Percentiles rank a stretch among this genome's conserved stretches.
phyloP scores from a whole-genome alignment of 2,113 vertebrate species.

The Bubo blakistoni region DNA sequence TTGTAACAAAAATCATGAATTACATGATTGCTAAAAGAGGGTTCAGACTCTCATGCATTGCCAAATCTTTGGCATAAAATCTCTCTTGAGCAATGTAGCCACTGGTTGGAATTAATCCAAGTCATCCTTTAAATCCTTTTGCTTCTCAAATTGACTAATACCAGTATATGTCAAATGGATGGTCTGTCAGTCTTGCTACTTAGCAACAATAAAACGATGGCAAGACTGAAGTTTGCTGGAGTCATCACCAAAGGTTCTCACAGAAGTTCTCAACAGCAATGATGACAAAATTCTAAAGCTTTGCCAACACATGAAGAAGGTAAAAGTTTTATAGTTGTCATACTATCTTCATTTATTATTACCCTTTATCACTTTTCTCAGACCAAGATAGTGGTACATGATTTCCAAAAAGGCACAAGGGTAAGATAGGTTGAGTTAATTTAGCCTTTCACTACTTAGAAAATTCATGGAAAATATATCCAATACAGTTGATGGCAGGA shows the following conservation, averaged over 20 bases:
- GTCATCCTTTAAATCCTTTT: slow-evolving; percentile 2
- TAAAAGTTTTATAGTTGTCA: background rate
- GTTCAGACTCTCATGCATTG: background rate
- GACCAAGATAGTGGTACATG: background rate
- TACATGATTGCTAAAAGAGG: background rate
- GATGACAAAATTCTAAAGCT: background rate
- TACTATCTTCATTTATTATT: background rate
- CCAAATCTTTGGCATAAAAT: background rate
- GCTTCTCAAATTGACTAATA: slow-evolving; percentile 33
- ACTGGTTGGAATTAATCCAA: background rate
- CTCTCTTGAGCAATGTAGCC: background rate
- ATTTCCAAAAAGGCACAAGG: background rate
- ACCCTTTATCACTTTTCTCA: rapidly evolving
- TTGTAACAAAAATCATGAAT: slow-evolving; percentile 2
- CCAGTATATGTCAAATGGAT: background rate
- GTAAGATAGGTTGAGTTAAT: background rate
- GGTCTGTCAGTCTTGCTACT: background rate
- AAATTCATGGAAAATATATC: background rate
- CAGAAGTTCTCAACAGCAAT: background rate
- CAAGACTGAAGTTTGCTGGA: background rate
- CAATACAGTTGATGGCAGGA: background rate
- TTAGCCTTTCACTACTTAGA: background rate
- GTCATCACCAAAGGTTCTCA: background rate
- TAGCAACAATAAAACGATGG: background rate
- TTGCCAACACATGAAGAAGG: background rate